Conservation (phyloP, 1,140 invertebrate genomes). For the Vanessa tameamea region DNA sequence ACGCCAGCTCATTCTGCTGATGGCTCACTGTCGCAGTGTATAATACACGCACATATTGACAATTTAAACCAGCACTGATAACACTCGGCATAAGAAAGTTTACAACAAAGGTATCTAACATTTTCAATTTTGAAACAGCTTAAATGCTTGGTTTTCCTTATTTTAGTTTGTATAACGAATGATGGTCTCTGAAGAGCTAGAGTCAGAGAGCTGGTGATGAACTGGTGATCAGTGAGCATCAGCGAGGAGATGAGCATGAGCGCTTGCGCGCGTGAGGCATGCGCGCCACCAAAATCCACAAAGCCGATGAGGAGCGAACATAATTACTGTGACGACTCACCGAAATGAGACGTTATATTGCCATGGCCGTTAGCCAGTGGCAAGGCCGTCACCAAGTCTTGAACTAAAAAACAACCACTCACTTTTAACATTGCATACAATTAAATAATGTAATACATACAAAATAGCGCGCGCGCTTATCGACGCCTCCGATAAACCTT, state of each 20-base stretch:
- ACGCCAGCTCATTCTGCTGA: slow-evolving; percentile 58
- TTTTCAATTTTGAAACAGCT: not conserved
- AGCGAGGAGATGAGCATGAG: slow-evolving; percentile 59
- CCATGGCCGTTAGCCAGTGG: slow-evolving; percentile 80
- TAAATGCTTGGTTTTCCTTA: not conserved
- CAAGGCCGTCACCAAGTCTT: slow-evolving; percentile 81
- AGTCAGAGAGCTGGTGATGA: not conserved
- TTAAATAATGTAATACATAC: slow-evolving; percentile 32
- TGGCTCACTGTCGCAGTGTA: slow-evolving; percentile 39
- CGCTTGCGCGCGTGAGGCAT: slow-evolving; percentile 68
- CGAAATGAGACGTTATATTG: slow-evolving; percentile 79
- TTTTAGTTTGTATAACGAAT: not conserved
- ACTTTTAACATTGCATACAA: slow-evolving; percentile 76
- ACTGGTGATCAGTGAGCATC: slow-evolving; percentile 49
- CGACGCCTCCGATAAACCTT: slow-evolving; percentile 38
- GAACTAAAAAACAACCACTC: slow-evolving; percentile 80
- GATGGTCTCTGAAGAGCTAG: not conserved
- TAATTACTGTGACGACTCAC: slow-evolving; percentile 77
- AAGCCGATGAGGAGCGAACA: slow-evolving; percentile 73
- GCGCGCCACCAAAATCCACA: slow-evolving; percentile 77
- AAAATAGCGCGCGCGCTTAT: slow-evolving; percentile 43
- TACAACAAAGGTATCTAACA: not conserved
- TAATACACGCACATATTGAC: not conserved
- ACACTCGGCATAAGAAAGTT: not conserved
- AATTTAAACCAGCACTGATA: not conserved